A percentile compares a stretch with the other conserved stretches of the same genome.
Conservation (phyloP, 2,113 vertebrate genomes). For the Numenius arquata region DNA sequence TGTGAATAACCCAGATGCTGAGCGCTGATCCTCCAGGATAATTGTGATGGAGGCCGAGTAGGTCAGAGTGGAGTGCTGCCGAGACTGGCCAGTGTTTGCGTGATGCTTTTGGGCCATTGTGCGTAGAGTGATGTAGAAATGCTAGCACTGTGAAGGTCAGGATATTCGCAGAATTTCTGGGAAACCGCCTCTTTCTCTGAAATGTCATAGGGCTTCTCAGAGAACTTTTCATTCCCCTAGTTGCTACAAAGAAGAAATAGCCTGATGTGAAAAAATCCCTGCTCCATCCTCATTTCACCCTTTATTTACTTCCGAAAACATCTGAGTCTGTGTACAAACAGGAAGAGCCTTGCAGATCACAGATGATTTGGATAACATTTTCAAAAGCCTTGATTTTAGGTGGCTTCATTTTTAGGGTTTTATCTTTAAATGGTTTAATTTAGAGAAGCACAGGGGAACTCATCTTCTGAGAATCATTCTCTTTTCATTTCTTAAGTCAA, state of each 20-base stretch:
- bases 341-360: background rate
- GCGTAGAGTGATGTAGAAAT: constrained; percentile 3
- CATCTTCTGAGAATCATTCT: background rate
- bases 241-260: background rate
- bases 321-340: background rate
- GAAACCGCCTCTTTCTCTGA: background rate
- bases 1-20: background rate
- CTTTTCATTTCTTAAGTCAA: background rate
- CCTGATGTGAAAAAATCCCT: background rate
- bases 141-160: background rate
- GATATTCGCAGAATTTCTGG: background rate
- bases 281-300: background rate
- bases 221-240: background rate
- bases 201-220: background rate
- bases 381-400: background rate
- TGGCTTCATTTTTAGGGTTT: background rate
- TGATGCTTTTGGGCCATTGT: background rate
- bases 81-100: background rate
- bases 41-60: background rate
- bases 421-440: background rate
- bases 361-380: background rate
- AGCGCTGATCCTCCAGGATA: background rate
- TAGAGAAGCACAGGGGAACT: background rate
- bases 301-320: background rate
- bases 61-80: background rate